phyloP scores from a whole-genome alignment of 2,888 invertebrate species.

The Dorcus parallelipipedus region DNA sequence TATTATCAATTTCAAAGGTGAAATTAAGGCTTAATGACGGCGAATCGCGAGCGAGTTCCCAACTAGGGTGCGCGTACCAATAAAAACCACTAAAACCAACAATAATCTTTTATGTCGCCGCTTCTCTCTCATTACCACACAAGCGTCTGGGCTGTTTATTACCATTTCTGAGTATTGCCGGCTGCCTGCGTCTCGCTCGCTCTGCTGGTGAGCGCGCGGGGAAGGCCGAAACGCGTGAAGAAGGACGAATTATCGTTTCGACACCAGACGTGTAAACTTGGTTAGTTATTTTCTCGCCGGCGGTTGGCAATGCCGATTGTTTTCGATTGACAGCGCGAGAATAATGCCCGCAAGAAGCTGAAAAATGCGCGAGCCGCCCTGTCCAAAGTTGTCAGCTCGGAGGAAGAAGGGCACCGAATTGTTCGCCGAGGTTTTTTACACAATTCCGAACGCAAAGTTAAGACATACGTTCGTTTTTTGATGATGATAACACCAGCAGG shows the following conservation, averaged over 20 bases:
- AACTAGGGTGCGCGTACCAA: not conserved
- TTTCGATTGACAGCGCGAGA: constrained; percentile 39
- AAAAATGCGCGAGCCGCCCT: constrained; percentile 24
- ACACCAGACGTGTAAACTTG: constrained; percentile 48
- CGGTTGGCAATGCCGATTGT: constrained; percentile 39
- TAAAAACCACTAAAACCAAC: not conserved
- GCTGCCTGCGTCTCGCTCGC: constrained; percentile 2
- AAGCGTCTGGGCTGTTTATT: constrained; percentile 28
- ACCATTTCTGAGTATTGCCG: constrained; percentile 17
- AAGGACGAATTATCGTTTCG: constrained; percentile 46
- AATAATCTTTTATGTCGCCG: constrained; percentile 27
- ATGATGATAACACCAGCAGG: no score
- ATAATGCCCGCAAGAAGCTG: constrained; percentile 35
- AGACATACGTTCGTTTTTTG: no score
- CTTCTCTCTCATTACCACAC: constrained; percentile 31
- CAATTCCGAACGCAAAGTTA: no score
- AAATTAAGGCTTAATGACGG: not conserved
- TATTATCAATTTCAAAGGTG: not conserved
- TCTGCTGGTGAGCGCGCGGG: constrained; percentile 1
- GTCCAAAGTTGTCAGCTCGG: no score
- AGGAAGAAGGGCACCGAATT: no score
- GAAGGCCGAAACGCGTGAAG: constrained; percentile 1
- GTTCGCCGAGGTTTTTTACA: no score
- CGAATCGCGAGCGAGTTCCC: not conserved
- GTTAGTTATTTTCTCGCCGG: constrained; percentile 49